Evolutionary conservation across 1,140 invertebrate genomes (phyloP).

Genomic region (Tigriopus japonicus): DNA sequence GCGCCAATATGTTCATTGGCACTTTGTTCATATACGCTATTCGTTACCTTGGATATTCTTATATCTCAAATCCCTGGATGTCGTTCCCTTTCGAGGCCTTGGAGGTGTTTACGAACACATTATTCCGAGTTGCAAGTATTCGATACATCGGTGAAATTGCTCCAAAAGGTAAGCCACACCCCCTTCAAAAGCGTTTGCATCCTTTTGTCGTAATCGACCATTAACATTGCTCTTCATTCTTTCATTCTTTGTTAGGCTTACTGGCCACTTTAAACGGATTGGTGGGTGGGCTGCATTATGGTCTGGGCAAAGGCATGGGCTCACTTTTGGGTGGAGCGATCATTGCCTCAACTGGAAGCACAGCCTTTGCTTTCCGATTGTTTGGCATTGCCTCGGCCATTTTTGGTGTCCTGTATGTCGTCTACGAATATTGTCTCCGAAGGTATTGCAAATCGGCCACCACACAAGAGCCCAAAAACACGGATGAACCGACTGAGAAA

Average conservation of each 20-base stretch:
- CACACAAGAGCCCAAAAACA: too few species aligned
- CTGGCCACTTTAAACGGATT: slow-evolving; percentile 60
- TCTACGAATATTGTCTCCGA: slow-evolving; percentile 36
- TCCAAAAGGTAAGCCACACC: slow-evolving; percentile 44
- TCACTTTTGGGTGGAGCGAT: slow-evolving; percentile 57
- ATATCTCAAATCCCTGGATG: slow-evolving; percentile 61
- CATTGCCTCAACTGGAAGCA: slow-evolving; percentile 43
- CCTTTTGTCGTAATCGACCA: too few species aligned
- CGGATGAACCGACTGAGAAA: too few species aligned
- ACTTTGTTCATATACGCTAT: slow-evolving; percentile 60
- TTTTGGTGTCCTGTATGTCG: slow-evolving; percentile 43
- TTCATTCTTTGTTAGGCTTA: slow-evolving; percentile 23
- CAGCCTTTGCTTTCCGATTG: slow-evolving; percentile 46
- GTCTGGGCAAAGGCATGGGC: slow-evolving; percentile 53
- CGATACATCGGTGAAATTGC: slow-evolving; percentile 60
- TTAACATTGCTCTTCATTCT: too few species aligned
- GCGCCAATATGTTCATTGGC: slow-evolving; percentile 57
- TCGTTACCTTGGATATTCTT: slow-evolving; percentile 49
- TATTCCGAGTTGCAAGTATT: slow-evolving; percentile 72
- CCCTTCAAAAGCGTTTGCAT: too few species aligned
- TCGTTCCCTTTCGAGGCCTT: slow-evolving; percentile 66
- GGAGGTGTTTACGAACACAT: slow-evolving; percentile 60
- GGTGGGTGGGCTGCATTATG: slow-evolving; percentile 59
- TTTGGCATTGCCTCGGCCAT: slow-evolving; percentile 48
- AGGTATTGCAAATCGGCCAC: too few species aligned